These are phyloP conservation scores for Heptranchias perlo DNA, from an alignment of 2,113 vertebrate genomes.

Conservation along the genomic window DNA sequence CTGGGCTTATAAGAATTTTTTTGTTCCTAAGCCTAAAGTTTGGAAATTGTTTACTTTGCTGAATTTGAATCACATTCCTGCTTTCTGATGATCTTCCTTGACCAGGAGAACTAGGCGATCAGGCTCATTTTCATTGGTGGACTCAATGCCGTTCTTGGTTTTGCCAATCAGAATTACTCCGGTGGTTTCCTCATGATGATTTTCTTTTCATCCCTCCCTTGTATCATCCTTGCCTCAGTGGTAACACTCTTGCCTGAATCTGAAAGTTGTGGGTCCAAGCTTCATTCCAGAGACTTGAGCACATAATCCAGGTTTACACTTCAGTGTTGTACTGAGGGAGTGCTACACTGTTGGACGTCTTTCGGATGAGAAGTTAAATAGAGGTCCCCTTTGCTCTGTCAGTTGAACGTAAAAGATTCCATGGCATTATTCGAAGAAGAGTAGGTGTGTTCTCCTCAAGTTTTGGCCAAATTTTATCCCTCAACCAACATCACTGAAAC, in stretches of 20 bases:
- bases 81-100: neutral
- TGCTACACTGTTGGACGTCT: neutral
- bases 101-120: neutral
- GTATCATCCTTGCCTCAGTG: neutral
- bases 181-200: neutral
- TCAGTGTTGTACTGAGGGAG: neutral
- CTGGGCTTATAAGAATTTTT: neutral
- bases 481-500: neutral
- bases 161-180: neutral
- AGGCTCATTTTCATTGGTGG: neutral
- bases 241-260: neutral
- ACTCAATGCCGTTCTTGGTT: neutral
- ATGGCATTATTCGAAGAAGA: neutral
- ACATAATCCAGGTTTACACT: neutral
- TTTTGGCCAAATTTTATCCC: neutral
- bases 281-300: neutral
- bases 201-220: neutral
- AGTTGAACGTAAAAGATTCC: neutral
- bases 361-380: neutral
- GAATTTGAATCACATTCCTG: neutral
- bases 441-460: neutral
- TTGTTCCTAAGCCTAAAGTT: neutral
- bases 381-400: neutral
- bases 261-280: neutral
- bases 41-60: neutral